Conservation (phyloP, 2,888 invertebrate genomes). For the Sphaerophoria rueppellii region DNA sequence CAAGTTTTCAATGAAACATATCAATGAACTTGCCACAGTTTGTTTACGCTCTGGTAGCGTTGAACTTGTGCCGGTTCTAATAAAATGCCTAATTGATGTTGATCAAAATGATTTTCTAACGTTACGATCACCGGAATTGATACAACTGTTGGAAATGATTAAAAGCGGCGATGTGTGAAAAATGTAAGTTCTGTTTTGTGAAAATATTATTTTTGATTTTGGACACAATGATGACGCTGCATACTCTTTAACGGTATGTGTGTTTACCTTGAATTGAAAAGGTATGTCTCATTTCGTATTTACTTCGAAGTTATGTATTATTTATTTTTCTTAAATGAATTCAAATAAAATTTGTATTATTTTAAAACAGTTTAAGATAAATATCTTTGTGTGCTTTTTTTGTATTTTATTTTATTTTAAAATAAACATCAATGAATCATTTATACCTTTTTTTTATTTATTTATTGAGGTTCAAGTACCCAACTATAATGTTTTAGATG, state of each 20-base stretch:
- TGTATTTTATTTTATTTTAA: constrained; percentile 3
- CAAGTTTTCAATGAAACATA: constrained; percentile 71
- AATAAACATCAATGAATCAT: not conserved
- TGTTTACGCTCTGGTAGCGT: constrained; percentile 59
- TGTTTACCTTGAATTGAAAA: constrained; percentile 47
- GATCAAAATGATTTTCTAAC: constrained; percentile 58
- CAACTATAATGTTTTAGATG: no score
- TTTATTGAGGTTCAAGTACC: not conserved
- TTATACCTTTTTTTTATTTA: not conserved
- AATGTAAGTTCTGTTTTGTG: constrained; percentile 15
- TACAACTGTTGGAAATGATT: constrained; percentile 59
- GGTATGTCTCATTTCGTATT: constrained; percentile 53
- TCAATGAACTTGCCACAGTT: constrained; percentile 47
- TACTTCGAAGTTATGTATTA: constrained; percentile 62
- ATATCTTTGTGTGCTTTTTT: constrained; percentile 10
- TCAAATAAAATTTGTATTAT: constrained; percentile 25
- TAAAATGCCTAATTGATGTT: constrained; percentile 59
- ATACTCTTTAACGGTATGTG: not conserved
- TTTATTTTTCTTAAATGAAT: constrained; percentile 51
- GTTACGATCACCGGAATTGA: constrained; percentile 52
- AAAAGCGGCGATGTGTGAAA: constrained; percentile 44
- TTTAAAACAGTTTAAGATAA: constrained; percentile 36
- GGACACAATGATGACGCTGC: not conserved
- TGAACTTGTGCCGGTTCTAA: constrained; percentile 48
- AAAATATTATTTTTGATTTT: not conserved